Percentiles rank a stretch among this genome's conserved stretches.
phyloP scores from a whole-genome alignment of 2,797 vertebrate species.

The Acanthiza pusilla region DNA sequence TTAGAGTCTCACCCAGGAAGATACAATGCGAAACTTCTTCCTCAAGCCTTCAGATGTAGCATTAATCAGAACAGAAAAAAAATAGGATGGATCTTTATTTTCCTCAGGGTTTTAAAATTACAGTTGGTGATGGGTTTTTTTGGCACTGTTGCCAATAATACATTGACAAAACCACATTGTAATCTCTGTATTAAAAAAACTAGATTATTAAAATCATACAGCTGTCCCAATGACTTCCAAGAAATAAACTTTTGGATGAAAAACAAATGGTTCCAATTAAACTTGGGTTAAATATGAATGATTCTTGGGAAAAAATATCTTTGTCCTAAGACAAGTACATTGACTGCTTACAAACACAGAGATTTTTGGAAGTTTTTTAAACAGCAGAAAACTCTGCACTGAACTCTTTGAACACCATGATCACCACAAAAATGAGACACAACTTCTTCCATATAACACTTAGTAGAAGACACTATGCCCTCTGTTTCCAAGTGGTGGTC shows the following conservation, averaged over 20 bases:
- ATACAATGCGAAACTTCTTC: not conserved
- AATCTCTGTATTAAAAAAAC: not conserved
- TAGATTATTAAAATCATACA: not conserved
- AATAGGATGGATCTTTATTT: not conserved
- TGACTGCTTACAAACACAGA: not conserved
- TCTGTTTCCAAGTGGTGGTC: not conserved
- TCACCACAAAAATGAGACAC: not conserved
- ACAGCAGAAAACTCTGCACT: not conserved
- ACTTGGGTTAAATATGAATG: not conserved
- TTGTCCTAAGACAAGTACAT: not conserved
- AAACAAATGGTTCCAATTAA: not conserved
- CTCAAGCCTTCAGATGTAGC: not conserved
- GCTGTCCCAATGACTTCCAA: not conserved
- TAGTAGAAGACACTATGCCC: not conserved
- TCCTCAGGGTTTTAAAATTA: not conserved
- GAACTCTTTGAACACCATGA: not conserved
- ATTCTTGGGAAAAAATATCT: not conserved
- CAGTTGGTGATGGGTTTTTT: not conserved
- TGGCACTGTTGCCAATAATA: not conserved
- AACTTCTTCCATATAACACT: not conserved
- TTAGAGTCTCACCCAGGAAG: not conserved
- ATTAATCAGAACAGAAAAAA: not conserved
- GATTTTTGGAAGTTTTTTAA: not conserved
- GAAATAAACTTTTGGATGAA: not conserved
- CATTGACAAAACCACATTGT: not conserved